Conservation (phyloP, 2,113 vertebrate genomes). For the Chelonoidis abingdonii region DNA sequence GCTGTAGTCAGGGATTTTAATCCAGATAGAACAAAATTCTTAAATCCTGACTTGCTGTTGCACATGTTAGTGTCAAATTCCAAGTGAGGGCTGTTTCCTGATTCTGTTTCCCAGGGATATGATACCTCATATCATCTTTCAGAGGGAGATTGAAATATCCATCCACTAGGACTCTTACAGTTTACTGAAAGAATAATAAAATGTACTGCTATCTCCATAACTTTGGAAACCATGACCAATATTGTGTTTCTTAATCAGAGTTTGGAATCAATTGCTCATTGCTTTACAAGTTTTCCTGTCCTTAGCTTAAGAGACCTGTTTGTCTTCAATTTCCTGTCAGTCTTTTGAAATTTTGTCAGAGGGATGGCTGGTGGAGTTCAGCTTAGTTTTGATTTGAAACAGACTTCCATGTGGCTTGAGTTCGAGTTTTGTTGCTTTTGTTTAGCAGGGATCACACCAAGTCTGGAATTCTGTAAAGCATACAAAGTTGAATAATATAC, state of each 20-base stretch:
- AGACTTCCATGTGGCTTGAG: background rate
- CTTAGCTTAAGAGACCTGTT: background rate
- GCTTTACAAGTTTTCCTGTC: background rate
- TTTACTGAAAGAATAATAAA: background rate
- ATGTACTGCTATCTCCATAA: background rate
- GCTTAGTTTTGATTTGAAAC: background rate
- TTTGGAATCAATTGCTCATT: background rate
- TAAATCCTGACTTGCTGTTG: background rate
- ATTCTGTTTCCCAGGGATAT: background rate
- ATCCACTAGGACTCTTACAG: background rate
- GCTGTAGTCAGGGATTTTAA: rapidly evolving
- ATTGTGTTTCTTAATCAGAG: background rate
- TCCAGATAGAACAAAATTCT: background rate
- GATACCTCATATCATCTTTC: background rate
- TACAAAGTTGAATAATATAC: background rate
- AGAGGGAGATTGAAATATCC: background rate
- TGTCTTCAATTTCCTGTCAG: background rate
- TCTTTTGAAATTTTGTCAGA: background rate
- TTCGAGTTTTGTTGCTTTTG: background rate
- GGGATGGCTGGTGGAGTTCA: background rate
- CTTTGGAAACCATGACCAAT: background rate
- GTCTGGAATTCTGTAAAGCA: too few species aligned
- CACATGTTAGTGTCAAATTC: background rate
- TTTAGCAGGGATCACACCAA: background rate
- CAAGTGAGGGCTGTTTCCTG: background rate